Base-by-base conservation (phyloP, 2,113 vertebrate genomes). In the Limnothrissa miodon region DNA sequence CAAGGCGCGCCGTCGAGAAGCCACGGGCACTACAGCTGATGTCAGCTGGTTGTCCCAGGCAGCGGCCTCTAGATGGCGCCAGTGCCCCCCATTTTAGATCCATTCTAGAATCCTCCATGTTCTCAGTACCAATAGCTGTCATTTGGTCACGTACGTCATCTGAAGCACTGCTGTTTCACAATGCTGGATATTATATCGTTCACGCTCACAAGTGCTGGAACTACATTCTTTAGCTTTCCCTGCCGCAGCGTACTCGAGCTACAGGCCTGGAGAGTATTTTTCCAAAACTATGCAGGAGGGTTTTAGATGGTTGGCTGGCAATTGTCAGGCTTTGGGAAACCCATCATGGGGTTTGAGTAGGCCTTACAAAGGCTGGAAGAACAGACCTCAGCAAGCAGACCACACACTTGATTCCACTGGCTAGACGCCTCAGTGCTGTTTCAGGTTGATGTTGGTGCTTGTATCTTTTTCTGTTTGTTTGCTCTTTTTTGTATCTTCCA, bases 41-140 rank as follows among this genome's bases (percentile, higher is more conserved):
- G 78, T 17, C 66, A 13, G 66, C 66, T 74, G 23, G 36, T 87
- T 19, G 13, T 84, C 25, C 33, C 78, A 33, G 84, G 33, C 33
- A 42, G 5, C 36, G 5, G 84, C 92, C 94, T 90, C 84, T 88
- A 93, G 94, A 92, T 92, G 93, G 93, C 45, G 91, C 89, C 88
- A 91, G 78, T 45, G 83, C 45, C 80, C 90, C 89, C 74, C 2
- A 21, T 87, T 74, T 81, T 80, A 19, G 21, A 10, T 29, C 21
- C 29, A 78, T 39, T 56, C 78, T 48, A 74, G 36, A n/a, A 42
- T 82, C 82, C 78, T 78, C 78, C 78, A 82, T 82, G 39, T 79
- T 85, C 80, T 83, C 36, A n/a, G n/a, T n/a, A 56, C 42, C 59
- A 87, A 29, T 83, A 80, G 66, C 89, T 33, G 2, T 36, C 4